These are phyloP conservation scores for Zenarchopterus dispar DNA, from an alignment of 2,797 vertebrate species.

Conservation along the genomic window DNA sequence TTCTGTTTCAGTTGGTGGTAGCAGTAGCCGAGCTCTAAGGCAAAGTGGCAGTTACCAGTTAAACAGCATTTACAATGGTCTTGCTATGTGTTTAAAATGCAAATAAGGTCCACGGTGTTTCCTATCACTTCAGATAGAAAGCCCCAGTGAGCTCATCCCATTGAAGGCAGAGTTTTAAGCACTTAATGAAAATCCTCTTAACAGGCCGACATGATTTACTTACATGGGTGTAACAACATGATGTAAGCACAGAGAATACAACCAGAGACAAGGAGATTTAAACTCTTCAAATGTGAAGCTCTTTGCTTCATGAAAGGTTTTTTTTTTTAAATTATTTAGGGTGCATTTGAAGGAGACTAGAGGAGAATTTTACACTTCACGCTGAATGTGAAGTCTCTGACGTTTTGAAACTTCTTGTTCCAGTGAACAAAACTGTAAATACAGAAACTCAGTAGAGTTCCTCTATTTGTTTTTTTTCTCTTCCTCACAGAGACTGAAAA, in stretches of 20 bases:
- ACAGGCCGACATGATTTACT: constrained; percentile 24
- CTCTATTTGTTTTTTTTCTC: no score
- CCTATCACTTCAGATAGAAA: neutral
- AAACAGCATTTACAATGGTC: constrained; percentile 7
- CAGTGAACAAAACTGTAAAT: no score
- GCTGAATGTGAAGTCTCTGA: no score
- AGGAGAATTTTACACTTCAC: constrained; percentile 1
- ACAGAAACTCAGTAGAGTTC: no score
- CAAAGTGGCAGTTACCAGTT: neutral
- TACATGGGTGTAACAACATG: constrained; percentile 30
- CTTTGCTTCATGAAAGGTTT: constrained; percentile 8
- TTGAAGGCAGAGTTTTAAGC: constrained; percentile 23
- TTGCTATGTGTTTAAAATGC: constrained; percentile 14
- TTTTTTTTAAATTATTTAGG: neutral
- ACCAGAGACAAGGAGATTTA: neutral
- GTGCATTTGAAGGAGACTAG: constrained; percentile 5
- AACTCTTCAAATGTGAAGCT: constrained; percentile 4
- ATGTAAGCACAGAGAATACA: constrained; percentile 6
- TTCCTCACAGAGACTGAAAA: no score
- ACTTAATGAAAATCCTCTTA: constrained; percentile 51
- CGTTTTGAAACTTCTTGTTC: neutral
- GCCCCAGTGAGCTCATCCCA: neutral
- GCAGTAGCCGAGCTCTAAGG: neutral
- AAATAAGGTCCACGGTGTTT: constrained; percentile 17
- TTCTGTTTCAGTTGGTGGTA: neutral